phyloP scores from a whole-genome alignment of 23 tunicate genomes.

The Halocynthia aurantium region DNA sequence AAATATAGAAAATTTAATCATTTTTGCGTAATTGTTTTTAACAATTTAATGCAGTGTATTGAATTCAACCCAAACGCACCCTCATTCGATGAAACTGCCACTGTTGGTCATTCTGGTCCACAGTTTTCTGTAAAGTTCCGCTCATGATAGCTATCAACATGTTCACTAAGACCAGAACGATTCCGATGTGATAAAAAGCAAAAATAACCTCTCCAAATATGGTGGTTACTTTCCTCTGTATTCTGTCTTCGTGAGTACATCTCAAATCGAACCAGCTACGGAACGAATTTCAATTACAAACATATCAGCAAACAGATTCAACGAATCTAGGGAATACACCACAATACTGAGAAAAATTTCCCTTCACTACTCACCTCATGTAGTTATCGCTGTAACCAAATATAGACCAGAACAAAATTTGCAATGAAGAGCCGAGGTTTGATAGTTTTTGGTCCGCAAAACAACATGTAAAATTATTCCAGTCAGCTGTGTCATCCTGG shows the following conservation, averaged over 20 bases:
- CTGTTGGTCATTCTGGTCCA: conserved; percentile 15
- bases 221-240: not conserved
- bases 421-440: conserved; percentile 7
- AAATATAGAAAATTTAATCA: no score
- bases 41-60: not conserved
- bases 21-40: not conserved
- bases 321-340: no score
- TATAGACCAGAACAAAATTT: conserved; percentile 18
- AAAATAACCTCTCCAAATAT: conserved; percentile 10
- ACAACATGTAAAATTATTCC: not conserved
- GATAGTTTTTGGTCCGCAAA: conserved; percentile 5
- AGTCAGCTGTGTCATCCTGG: no score
- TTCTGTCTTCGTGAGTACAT: not conserved
- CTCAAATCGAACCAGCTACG: conserved; percentile 6
- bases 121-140: conserved; percentile 26
- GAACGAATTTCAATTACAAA: not conserved
- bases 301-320: no score
- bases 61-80: not conserved
- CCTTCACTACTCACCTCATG: not conserved
- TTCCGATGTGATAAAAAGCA: conserved; percentile 29
- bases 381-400: conserved; percentile 30
- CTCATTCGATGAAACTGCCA: conserved; percentile 31
- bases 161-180: conserved; percentile 17
- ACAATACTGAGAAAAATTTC: no score
- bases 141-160: conserved; percentile 30